Conservation (phyloP, 2,113 vertebrate species). For the Erythrolamprus reginae region DNA sequence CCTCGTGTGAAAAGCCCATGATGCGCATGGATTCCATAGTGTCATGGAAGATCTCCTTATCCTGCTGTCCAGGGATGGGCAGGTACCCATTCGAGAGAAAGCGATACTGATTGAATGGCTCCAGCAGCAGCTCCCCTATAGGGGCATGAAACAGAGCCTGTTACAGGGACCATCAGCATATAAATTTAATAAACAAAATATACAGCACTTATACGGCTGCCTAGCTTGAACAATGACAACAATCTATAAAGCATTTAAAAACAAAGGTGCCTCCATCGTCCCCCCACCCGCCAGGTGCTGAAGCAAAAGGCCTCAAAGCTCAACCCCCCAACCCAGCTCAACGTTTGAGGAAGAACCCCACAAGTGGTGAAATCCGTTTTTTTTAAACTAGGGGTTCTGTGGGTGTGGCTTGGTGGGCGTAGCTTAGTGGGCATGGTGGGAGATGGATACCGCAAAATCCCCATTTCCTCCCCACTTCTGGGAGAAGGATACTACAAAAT, state of each 20-base stretch:
- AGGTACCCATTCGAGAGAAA: constrained; percentile 82
- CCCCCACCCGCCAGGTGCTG: too few species aligned
- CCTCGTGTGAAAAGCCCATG: constrained; percentile 84
- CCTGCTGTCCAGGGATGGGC: constrained; percentile 78
- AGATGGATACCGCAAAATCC: too few species aligned
- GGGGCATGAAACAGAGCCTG: background rate
- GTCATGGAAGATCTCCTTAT: constrained; percentile 85
- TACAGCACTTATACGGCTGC: background rate
- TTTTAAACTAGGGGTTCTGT: too few species aligned
- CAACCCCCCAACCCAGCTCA: background rate
- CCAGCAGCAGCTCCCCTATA: constrained; percentile 80
- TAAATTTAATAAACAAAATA: background rate
- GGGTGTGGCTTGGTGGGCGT: too few species aligned
- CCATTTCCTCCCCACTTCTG: too few species aligned
- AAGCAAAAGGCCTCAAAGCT: background rate
- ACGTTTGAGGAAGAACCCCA: too few species aligned
- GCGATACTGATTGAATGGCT: constrained; percentile 77
- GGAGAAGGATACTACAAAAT: too few species aligned
- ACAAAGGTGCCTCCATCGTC: too few species aligned
- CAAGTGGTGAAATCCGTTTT: too few species aligned
- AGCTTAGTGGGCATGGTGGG: too few species aligned
- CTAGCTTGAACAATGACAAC: background rate
- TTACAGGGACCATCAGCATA: background rate
- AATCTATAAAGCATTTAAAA: background rate
- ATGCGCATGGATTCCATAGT: constrained; percentile 88